A percentile compares a stretch with the other conserved stretches of the same genome.
Conservation (phyloP, 2,888 invertebrate species). For the Sthenelais limicola region DNA sequence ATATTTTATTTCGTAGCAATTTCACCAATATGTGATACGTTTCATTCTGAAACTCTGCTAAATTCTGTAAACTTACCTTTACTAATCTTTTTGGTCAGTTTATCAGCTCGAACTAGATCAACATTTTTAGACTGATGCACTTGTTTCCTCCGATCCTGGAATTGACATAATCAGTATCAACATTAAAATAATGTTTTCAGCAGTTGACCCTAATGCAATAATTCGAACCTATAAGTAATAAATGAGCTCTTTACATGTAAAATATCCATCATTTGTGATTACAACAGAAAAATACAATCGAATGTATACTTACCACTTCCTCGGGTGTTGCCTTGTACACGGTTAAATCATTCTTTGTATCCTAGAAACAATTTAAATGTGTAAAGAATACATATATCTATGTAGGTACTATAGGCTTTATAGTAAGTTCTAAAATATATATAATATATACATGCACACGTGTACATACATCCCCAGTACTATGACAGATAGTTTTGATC, state of each 20-base stretch:
- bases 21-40: not conserved
- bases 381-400: too few species aligned
- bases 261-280: too few species aligned
- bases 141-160: conserved; percentile 37
- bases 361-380: too few species aligned
- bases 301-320: conserved; percentile 62
- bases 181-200: conserved; percentile 1
- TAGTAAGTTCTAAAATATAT: too few species aligned
- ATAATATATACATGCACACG: too few species aligned
- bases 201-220: too few species aligned
- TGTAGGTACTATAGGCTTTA: too few species aligned
- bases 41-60: not conserved
- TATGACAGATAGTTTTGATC: conserved; percentile 5
- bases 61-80: conserved; percentile 40
- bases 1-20: too few species aligned
- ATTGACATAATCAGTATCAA: conserved; percentile 5
- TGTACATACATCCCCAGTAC: too few species aligned
- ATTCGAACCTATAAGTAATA: too few species aligned
- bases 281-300: too few species aligned
- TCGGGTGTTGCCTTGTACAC: conserved; percentile 63
- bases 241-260: too few species aligned
- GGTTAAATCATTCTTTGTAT: conserved; percentile 61
- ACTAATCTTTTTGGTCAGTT: conserved; percentile 39
- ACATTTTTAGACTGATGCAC: conserved; percentile 43
- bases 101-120: conserved; percentile 40